Conservation (phyloP, 2,888 invertebrate species). For the Merodon equestris region DNA sequence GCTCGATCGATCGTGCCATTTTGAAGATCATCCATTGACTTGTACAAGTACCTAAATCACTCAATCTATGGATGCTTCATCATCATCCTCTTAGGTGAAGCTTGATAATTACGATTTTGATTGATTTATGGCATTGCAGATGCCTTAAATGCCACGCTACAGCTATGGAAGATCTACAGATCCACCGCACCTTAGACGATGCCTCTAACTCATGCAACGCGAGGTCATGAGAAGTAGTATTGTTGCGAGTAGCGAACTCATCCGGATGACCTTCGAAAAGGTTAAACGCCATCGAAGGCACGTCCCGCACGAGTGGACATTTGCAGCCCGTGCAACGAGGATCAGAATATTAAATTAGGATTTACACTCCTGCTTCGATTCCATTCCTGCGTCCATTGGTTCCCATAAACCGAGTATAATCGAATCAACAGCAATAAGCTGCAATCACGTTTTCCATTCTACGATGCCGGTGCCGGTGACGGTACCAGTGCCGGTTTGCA, state of each 20-base stretch:
- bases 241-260: constrained; percentile 31
- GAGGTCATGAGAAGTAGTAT: constrained; percentile 66
- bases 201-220: constrained; percentile 44
- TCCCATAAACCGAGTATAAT: constrained; percentile 52
- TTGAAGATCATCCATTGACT: too few species aligned
- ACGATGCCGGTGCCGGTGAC: constrained; percentile 15
- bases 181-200: constrained; percentile 41
- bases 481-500: neutral
- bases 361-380: constrained; percentile 57
- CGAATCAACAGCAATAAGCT: constrained; percentile 61
- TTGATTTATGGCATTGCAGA: constrained; percentile 33
- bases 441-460: constrained; percentile 66
- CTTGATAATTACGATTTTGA: constrained; percentile 32
- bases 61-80: too few species aligned
- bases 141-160: constrained; percentile 21
- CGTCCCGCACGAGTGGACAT: constrained; percentile 63
- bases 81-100: too few species aligned
- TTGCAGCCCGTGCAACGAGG: constrained; percentile 53
- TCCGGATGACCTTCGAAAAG: constrained; percentile 39
- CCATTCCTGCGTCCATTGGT: constrained; percentile 24
- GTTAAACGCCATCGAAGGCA: constrained; percentile 57
- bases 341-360: constrained; percentile 69
- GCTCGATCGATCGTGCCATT: too few species aligned
- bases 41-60: too few species aligned
- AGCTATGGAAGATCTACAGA: constrained; percentile 10